Evolutionary conservation across 2,797 vertebrate species (phyloP), one percentile per base, ranked within the genome.

Genomic region (Lepilemur septentrionalis): DNA sequence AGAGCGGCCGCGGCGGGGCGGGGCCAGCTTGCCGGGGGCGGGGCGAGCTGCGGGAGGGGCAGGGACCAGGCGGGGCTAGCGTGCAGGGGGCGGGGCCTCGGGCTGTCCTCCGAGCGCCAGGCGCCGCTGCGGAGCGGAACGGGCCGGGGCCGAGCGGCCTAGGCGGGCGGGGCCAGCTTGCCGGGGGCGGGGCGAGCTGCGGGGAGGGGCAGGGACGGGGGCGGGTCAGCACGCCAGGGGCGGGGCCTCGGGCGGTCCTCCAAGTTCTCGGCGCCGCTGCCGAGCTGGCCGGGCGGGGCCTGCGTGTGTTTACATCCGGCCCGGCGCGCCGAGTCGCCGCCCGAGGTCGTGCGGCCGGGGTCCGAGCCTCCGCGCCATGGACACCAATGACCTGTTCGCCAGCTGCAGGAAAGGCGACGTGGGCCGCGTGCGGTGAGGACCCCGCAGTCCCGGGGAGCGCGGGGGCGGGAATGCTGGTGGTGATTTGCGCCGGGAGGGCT

Each of bases 391-490:
- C 93, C 98, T 99, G 97, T 99, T 99, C 98, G 99, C 98, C 96
- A 99, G 99, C 98, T 99, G 99, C 99, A 99, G 98, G 98, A 99
- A 99, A 98, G 99, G 99, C 96, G 99, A 99, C 98, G 98, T 99
- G 98, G 99, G 98, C 98, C 99, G 99, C 98, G 99, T 99, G 98
- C 99, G 99, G 99, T 99, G 99, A 99, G 92, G 70, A 82, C n/a
- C 55, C 80, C 14, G 61, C 41, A 11, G 67, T 41, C 25, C 73
- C 7, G 72, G 70, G 50, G 32, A 2, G 78, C 30, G 38, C 28
- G 14, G 76, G 12, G 0, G 0, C 14, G 0, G 52, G 10, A 78
- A 63, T 25, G 48, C 7, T 23, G 65, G 43, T 22, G 22, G 11
- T 35, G 73, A 4, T 12, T 41, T 13, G 3, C 25, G 13, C 0